Conservation (phyloP, 2,797 vertebrate genomes). For the Myripristis murdjan region DNA sequence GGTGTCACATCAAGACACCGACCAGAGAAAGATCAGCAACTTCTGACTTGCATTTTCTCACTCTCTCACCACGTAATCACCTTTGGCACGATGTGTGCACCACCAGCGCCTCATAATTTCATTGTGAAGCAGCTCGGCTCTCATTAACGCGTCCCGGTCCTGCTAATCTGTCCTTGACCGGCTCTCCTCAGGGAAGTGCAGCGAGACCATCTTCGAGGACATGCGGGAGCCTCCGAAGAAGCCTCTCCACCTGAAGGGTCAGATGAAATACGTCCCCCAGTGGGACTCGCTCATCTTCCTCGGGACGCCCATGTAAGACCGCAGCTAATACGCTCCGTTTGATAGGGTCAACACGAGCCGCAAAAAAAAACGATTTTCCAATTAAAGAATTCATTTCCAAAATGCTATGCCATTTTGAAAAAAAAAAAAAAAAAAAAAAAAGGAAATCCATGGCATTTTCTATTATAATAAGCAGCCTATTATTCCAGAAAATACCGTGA, state of each 20-base stretch:
- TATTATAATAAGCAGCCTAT: too few relatives aligned
- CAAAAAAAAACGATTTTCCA: not conserved
- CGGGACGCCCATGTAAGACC: slow-evolving; percentile 85
- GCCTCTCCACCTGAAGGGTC: slow-evolving; percentile 86
- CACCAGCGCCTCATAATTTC: not conserved
- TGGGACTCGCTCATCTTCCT: slow-evolving; percentile 88
- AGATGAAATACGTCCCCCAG: slow-evolving; percentile 87
- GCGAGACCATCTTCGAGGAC: slow-evolving; percentile 87
- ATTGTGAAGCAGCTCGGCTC: not conserved
- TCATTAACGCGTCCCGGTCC: not conserved
- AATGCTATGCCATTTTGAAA: not conserved
- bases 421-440: too few relatives aligned
- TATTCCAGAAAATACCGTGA: too few relatives aligned
- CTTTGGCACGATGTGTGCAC: not conserved
- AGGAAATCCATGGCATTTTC: too few relatives aligned
- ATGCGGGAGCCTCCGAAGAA: slow-evolving; percentile 86
- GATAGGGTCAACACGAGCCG: not conserved
- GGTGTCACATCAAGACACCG: not conserved
- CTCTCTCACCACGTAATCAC: not conserved
- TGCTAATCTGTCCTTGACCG: not conserved
- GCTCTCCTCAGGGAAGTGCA: slow-evolving; percentile 80
- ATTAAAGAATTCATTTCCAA: not conserved
- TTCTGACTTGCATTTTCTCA: not conserved
- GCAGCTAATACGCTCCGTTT: not conserved
- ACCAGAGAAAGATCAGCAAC: not conserved